Conservation (phyloP, 1,140 invertebrate species). For the Potamilus streckersoni region DNA sequence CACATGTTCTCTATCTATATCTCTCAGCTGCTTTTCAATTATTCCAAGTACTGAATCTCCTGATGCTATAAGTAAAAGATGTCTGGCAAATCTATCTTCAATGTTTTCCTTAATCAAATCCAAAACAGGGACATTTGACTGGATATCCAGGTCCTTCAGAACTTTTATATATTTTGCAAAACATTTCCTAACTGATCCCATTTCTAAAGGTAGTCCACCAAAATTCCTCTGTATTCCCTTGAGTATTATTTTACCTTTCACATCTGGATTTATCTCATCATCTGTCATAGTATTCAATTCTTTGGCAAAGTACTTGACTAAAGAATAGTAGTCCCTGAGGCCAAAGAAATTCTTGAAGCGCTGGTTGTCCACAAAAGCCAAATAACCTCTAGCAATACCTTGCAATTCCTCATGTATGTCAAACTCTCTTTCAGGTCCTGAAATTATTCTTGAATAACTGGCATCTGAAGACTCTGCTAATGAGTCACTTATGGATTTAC, state of each 20-base stretch:
- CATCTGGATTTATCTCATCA: not conserved
- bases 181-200: not conserved
- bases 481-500: constrained; percentile 24
- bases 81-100: constrained; percentile 19
- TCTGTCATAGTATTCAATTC: not conserved
- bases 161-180: constrained; percentile 10
- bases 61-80: constrained; percentile 23
- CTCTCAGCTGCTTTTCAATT: constrained; percentile 10
- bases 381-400: not conserved
- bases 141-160: not conserved
- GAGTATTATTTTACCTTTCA: constrained; percentile 28
- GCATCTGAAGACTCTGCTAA: not conserved
- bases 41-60: constrained; percentile 30
- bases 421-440: not conserved
- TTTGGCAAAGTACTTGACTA: constrained; percentile 33
- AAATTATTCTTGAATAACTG: not conserved
- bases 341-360: constrained; percentile 52
- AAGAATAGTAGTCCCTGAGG: constrained; percentile 53
- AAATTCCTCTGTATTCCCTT: constrained; percentile 39
- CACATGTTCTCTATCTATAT: not conserved
- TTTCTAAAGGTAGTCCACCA: constrained; percentile 31
- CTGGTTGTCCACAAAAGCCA: constrained; percentile 15
- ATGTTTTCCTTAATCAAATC: constrained; percentile 34
- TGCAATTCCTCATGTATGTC: not conserved
- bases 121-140: constrained; percentile 1